Evolutionary conservation across 2,888 invertebrate species (phyloP), one percentile per base, ranked within the genome.

Genomic region (Habrosyne pyritoides): DNA sequence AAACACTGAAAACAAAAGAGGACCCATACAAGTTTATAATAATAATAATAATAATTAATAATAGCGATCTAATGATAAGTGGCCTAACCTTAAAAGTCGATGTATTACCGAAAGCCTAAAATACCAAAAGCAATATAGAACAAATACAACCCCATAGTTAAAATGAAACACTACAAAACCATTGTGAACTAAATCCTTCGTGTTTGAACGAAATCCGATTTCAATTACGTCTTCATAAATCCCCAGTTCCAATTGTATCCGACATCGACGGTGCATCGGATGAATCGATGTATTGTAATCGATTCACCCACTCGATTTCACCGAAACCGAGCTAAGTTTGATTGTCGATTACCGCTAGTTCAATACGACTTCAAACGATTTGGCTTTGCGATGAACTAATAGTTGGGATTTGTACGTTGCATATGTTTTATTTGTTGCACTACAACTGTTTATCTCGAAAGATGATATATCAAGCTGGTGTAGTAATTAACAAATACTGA

Each of bases 161-260:
- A 28, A 28, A 28, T 7, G 8, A 6, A 14, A 14, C 24, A 24
- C 14, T 0, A 42, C 14, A 42, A 42, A n/a, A 8, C 42, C 42
- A 8, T 10, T 8, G 18, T 42, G n/a, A 42, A 18, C 18, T 42
- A 0, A n/a, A 18, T 18, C 12, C 42, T 42, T 6, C 36, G 42
- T 42, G 42, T 42, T 49, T 26, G 48, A 24, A 24, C 56, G 59
- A 60, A 52, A 14, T 54, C 56, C 64, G 53, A 64, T 69, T 67
- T 75, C 76, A 73, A 70, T 75, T 67, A 71, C 64, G 60, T 64
- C 64, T 62, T 65, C 66, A 74, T 77, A 76, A 77, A 77, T 77
- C 67, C 65, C 54, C 46, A 59, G 59, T 57, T 61, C 60, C 56
- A 60, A 59, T 62, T 63, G 66, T 55, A 67, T 62, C 56, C 67